A percentile compares a stretch with the other conserved stretches of the same genome.
These are phyloP conservation scores for Acestrorhynchus altus DNA, from an alignment of 2,797 vertebrate genomes.

Conservation along the genomic window DNA sequence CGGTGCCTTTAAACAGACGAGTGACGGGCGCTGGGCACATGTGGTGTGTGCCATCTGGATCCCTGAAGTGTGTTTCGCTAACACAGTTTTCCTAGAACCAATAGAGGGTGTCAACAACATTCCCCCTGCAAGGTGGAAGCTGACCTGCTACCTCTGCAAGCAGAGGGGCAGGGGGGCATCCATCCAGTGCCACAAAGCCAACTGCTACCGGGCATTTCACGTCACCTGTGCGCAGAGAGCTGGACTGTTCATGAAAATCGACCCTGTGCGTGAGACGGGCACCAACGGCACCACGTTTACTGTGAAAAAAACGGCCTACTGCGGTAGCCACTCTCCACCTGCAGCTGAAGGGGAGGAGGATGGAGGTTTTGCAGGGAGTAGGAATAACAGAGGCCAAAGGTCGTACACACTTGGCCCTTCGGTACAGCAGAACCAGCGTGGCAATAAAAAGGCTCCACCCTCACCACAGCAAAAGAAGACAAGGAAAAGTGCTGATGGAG, in stretches of 20 bases:
- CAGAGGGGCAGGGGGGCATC: constrained; percentile 94
- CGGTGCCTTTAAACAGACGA: constrained; percentile 98
- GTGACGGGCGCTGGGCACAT: constrained; percentile 96
- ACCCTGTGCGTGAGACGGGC: constrained; percentile 92
- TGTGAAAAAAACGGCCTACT: constrained; percentile 97
- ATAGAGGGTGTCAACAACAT: constrained; percentile 97
- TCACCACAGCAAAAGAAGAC: constrained; percentile 82
- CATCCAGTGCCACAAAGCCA: constrained; percentile 98
- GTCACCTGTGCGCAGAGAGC: constrained; percentile 96
- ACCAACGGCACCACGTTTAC: constrained; percentile 94
- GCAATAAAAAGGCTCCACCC: constrained; percentile 79
- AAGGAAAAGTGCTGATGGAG: constrained; percentile 77
- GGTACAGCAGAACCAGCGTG: constrained; percentile 66
- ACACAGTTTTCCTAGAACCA: constrained; percentile 97
- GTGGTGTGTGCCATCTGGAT: constrained; percentile 99
- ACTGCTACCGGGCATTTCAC: constrained; percentile 97
- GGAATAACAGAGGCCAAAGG: constrained; percentile 78
- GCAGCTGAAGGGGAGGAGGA: constrained; percentile 79
- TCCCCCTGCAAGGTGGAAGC: constrained; percentile 94
- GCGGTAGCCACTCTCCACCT: constrained; percentile 90
- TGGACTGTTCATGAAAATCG: constrained; percentile 98
- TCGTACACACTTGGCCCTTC: constrained; percentile 79
- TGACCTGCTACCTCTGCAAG: constrained; percentile 96
- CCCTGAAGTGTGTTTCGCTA: constrained; percentile 97
- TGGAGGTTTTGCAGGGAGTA: constrained; percentile 74